phyloP scores from a whole-genome alignment of 1,140 invertebrate species.

The Euwallacea fornicatus region DNA sequence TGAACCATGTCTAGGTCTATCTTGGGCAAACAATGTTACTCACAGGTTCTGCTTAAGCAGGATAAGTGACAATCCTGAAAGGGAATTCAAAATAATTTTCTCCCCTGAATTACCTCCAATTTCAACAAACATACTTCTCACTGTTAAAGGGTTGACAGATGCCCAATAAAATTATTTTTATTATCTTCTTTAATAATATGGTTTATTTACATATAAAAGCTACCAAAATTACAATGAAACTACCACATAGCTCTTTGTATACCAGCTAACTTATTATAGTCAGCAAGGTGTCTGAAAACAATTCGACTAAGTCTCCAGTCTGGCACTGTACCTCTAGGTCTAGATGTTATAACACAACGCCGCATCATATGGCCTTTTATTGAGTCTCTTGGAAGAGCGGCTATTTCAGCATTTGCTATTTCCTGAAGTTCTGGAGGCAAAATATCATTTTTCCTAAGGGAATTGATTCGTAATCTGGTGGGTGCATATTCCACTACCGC shows the following conservation, averaged over 20 bases:
- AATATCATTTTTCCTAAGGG: conserved; percentile 77
- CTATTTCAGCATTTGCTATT: conserved; percentile 72
- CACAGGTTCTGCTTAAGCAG: conserved; percentile 62
- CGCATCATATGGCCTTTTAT: conserved; percentile 63
- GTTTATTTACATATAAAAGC: not conserved
- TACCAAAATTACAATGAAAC: conserved; percentile 13
- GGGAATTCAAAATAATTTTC: conserved; percentile 53
- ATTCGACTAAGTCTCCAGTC: conserved; percentile 85
- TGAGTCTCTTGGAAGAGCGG: conserved; percentile 74
- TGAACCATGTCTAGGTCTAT: conserved; percentile 63
- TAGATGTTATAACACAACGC: conserved; percentile 78
- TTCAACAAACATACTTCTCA: conserved; percentile 12
- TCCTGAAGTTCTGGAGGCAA: conserved; percentile 77
- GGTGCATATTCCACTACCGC: conserved; percentile 70
- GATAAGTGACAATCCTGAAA: conserved; percentile 46
- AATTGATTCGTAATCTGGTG: conserved; percentile 72
- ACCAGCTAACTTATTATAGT: conserved; percentile 88
- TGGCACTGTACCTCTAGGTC: conserved; percentile 71
- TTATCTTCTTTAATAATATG: no score
- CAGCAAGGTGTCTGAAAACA: conserved; percentile 82
- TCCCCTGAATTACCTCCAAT: conserved; percentile 52
- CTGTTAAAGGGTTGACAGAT: conserved; percentile 1
- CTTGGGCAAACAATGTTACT: conserved; percentile 71
- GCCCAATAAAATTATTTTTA: no score
- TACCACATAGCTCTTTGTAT: conserved; percentile 88